Evolutionary conservation across 1,140 invertebrate species (phyloP), one percentile per base, ranked within the genome.

Genomic region (Antheraea pernyi): DNA sequence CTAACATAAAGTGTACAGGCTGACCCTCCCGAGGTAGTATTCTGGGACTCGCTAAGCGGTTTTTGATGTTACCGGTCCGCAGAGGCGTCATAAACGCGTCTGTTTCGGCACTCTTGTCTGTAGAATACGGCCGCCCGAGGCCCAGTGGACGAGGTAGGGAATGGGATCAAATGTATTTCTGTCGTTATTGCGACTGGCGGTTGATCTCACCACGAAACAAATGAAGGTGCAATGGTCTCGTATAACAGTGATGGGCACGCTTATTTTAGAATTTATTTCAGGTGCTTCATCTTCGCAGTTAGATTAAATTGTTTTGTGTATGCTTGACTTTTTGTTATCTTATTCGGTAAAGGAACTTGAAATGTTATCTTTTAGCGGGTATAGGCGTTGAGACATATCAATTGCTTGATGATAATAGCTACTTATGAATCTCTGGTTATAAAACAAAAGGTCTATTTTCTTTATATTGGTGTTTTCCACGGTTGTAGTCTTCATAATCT

Each of bases 51-150:
- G 69, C 72, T 79, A 77, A 79, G 75, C 75, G 77, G 72, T 79
- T 75, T 79, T 79, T 79, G 77, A 79, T 79, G 77, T 79, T 75
- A 66, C 69, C 64, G 13, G 19, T 64, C 53, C 69, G 66, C 71
- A 66, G 59, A 76, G 70, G 70, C 69, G 61, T 75, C 75, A 67
- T 79, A 77, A 79, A 79, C 75, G 72, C 75, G 75, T 75, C 61
- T 74, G 67, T 73, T 76, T 66, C 71, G 61, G 65, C 62, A 73
- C 60, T 73, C 73, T 66, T 71, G 65, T 65, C 59, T 64, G 53
- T 59, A 67, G 67, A 73, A 73, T 71, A 65, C 59, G 66, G 60
- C 42, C 60, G 58, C 46, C 66, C 68, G 71, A 42, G 65, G 61
- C 59, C 60, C 42, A 63, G 37, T 37, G 61, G 64, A 19, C 30